These are phyloP conservation scores for Pedionomus torquatus DNA, from an alignment of 2,113 vertebrate species.

Conservation along the genomic window DNA sequence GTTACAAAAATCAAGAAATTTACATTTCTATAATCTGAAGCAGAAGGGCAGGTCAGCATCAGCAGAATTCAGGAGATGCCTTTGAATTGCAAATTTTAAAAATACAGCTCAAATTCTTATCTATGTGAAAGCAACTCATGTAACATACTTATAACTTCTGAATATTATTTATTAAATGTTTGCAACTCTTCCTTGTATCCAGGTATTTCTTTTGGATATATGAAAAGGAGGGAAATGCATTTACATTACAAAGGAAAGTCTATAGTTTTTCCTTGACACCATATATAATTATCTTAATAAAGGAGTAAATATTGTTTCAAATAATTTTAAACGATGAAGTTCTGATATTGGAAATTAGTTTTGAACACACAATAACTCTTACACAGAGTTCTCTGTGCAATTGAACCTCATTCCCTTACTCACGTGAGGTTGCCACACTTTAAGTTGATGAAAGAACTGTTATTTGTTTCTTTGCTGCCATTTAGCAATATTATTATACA, in stretches of 20 bases:
- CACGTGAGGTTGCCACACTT: background rate
- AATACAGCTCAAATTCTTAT: background rate
- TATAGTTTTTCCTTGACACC: background rate
- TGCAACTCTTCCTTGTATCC: background rate
- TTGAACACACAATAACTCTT: background rate
- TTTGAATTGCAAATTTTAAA: background rate
- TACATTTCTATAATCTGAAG: background rate
- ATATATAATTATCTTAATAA: background rate
- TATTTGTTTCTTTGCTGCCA: background rate
- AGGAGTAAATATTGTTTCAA: background rate
- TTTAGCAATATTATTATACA: background rate
- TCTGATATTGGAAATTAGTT: background rate
- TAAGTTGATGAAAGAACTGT: background rate
- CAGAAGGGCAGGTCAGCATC: background rate
- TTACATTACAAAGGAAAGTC: background rate
- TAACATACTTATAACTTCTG: background rate
- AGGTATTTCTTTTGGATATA: background rate
- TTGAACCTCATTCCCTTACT: background rate
- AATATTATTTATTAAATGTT: background rate
- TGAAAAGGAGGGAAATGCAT: background rate
- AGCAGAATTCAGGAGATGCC: background rate
- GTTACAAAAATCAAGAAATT: background rate
- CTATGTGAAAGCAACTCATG: background rate
- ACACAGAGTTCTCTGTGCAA: background rate
- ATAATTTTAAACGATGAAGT: background rate